Evolutionary conservation across 1,140 invertebrate genomes (phyloP).

Genomic region (Chymomyza costata): DNA sequence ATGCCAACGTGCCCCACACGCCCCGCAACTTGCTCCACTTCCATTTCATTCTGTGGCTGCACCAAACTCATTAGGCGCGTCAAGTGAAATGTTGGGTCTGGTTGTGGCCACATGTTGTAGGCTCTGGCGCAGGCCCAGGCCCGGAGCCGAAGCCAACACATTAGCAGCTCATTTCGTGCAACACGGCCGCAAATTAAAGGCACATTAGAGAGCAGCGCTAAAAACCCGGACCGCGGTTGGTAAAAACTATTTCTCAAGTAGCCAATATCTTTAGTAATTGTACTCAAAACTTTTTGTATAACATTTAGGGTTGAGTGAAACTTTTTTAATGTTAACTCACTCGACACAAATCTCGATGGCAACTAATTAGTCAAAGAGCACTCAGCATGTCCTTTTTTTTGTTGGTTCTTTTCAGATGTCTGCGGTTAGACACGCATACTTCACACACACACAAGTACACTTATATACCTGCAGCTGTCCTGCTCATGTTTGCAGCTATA

Average conservation of each 20-base stretch:
- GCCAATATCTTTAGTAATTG: too few relatives aligned
- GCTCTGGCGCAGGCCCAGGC: slow-evolving; percentile 32
- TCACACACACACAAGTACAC: slow-evolving; percentile 11
- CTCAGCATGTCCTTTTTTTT: slow-evolving; percentile 32
- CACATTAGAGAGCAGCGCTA: slow-evolving; percentile 44
- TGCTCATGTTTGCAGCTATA: slow-evolving; percentile 62
- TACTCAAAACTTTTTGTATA: too few relatives aligned
- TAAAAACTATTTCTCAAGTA: too few relatives aligned
- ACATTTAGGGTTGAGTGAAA: too few relatives aligned
- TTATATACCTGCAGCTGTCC: slow-evolving; percentile 37
- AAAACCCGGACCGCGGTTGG: slow-evolving; percentile 27
- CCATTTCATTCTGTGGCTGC: background rate
- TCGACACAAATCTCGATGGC: slow-evolving; percentile 17
- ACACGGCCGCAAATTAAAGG: slow-evolving; percentile 65
- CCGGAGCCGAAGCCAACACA: slow-evolving; percentile 39
- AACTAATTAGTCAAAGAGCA: slow-evolving; percentile 55
- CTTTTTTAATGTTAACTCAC: too few relatives aligned
- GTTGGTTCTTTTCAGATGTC: slow-evolving; percentile 24
- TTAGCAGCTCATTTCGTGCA: slow-evolving; percentile 63
- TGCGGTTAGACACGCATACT: background rate
- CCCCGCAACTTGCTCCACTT: too few relatives aligned
- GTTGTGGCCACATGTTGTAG: slow-evolving; percentile 35
- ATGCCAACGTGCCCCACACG: slow-evolving; percentile 1
- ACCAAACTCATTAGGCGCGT: slow-evolving; percentile 62
- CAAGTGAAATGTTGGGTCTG: slow-evolving; percentile 59